Base-by-base conservation (phyloP, 2,113 vertebrate species). In the Dipodomys ordii region DNA sequence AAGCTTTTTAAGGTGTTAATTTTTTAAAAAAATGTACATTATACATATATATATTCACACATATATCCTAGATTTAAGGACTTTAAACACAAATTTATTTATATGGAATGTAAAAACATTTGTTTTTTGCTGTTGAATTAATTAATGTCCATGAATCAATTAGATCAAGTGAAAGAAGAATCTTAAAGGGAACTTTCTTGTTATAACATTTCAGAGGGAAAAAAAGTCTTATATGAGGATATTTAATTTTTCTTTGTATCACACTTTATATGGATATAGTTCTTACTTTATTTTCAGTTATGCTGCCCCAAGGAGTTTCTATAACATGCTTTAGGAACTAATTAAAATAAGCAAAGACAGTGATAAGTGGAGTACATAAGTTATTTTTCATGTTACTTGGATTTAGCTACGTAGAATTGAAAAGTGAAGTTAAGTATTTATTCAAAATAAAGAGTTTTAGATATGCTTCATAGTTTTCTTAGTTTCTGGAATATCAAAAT, bases 271-370 rank as follows among this genome's bases (percentile, higher is more conserved):
- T 81, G 7, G 12, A n/a, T 90, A 28, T 28, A 74, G 32, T 91
- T 89, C 57, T 89, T 79, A 46, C 88, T 83, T 88, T 87, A 1
- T 46, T 92, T 92, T 95, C 80, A 46, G 27, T n/a, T 85, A 18
- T 8, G 79, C 35, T 53, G 35, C 2, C 2, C 44, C 8, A 64
- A 85, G 27, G 30, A 15, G 22, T 92, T 88, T 92, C 25, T 30
- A 90, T 28, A 94, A 65, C 6, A 7, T 83, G 7, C 15, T 69
- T 74, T 91, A 91, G 25, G 22, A 9, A n/a, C 16, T 71, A 39
- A 7, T 64, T 28, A 18, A 72, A 95, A 82, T 32, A 85, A 82
- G 46, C 72, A 23, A 84, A 28, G 22, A 85, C 13, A 76, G 0
- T 76, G 60, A 74, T 69, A 85, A 64, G 62, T 32, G 62, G 28